Evolutionary conservation across 2,113 vertebrate genomes (phyloP), one percentile per base, ranked within the genome.

Genomic region (Coptodon bakossiorum): DNA sequence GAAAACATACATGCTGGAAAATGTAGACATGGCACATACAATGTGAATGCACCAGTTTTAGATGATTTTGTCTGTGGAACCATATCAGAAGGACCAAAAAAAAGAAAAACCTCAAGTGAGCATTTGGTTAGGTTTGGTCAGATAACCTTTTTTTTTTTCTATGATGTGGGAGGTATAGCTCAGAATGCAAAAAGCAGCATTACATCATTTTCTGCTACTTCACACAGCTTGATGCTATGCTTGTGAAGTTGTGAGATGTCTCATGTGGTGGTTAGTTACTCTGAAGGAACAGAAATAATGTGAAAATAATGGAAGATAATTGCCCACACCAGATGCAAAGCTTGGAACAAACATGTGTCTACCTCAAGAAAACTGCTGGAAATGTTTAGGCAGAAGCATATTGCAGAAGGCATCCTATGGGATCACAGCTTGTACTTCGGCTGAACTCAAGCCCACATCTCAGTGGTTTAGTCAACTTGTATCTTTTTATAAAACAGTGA

Each of bases 401-500:
- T 76, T 84, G 89, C 57, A 52, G 84, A 83, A 59, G 29, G 29
- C n/a, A 3, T 68, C 50, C 59, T 48, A 3, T 86, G 68, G 87
- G 73, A 83, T 90, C 71, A 82, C 82, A 66, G 66, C 56, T 68
- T 76, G 22, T n/a, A 8, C 82, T 81, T 40, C 22, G 2, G 57
- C 80, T 87, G 57, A 87, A 82, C 79, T 80, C 11, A 4, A 84
- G 59, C 57, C 71, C 71, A 71, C 80, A 50, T 85, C 63, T 85
- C 80, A 52, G 84, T 80, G 71, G 50, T 86, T 83, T 50, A 59
- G n/a, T 43, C 40, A 76, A 83, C 38, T 13, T 57, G 45, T 19
- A 24, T 88, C 36, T 82, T 43, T 86, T 88, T 87, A 56, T 88
- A 82, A 91, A 61, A 53, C 52, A 73, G 24, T 40, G 83, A 86